Evolutionary conservation across 2,113 vertebrate species (phyloP).

Genomic region (Aptenodytes patagonicus): DNA sequence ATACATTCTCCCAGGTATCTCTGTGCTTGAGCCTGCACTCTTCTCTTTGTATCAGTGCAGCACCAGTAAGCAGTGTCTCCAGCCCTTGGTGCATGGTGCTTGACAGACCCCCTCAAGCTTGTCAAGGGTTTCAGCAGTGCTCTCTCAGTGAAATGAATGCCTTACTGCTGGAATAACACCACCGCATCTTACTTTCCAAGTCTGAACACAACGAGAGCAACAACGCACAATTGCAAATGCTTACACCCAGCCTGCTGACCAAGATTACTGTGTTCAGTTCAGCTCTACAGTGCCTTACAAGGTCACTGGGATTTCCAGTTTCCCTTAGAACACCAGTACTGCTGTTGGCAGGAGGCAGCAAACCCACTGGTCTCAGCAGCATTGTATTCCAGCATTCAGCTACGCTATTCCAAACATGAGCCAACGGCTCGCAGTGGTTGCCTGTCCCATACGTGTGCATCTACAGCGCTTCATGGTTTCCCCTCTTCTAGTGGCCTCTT

Average conservation of each 20-base stretch:
- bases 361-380: background rate
- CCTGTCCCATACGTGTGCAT: too few species aligned
- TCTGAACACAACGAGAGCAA: background rate
- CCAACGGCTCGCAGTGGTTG: background rate
- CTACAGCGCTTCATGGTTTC: background rate
- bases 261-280: background rate
- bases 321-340: background rate
- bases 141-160: background rate
- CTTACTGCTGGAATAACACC: background rate
- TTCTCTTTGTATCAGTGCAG: background rate
- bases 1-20: rapidly evolving
- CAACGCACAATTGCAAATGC: background rate
- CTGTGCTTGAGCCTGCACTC: rapidly evolving
- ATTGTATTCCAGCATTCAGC: background rate
- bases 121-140: background rate
- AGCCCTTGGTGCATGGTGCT: background rate
- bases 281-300: background rate
- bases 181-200: background rate
- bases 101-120: background rate
- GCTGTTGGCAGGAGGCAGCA: background rate
- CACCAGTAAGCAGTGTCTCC: background rate
- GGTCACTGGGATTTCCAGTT: background rate
- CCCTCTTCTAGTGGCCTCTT: background rate
- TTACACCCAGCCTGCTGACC: background rate
- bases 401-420: background rate